Evolutionary conservation across 1,140 invertebrate species (phyloP), one percentile per base, ranked within the genome.

Genomic region (Sycobia sp.): DNA sequence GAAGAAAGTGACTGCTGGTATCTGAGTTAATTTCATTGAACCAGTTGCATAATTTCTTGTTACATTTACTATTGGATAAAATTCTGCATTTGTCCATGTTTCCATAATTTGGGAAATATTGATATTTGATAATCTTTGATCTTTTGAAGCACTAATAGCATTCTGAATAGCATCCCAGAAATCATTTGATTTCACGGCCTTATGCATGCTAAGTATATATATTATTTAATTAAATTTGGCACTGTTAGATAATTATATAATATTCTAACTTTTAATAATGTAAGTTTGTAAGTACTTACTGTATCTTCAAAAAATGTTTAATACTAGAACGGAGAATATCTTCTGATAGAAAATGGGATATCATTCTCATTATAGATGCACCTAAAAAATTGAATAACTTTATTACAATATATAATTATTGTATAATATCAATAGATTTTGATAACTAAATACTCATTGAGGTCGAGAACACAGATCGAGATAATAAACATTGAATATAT

Each of bases 31-130:
- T 34, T 46, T 73, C 56, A 82, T 81, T 3, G 66, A 70, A 14
- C 81, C 82, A 27, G 74, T 79, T 4, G 67, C 66, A 20, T 84
- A 81, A 62, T 84, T 69, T 59, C 83, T 75, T 0, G 34, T 69
- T 0, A 90, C 84, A 7, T 76, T 88, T 13, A 92, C 69, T 2
- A 91, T 67, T 0, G 90, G 90, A 76, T 87, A 91, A 36, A 86
- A 85, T 66, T 85, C 87, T 71, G 91, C 87, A 27, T 87, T 74
- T 1, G 86, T 86, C 90, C 90, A 93, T 0, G 88, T 85, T 56
- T 86, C 84, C 80, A 89, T 87, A 55, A 89, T 83, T 0, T 80
- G 68, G 23, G 77, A 77, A 10, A 85, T 71, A 4, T 75, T 78
- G 0, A 81, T 73, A 23, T 44, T 50, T 11, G 62, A 70, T 41